Evolutionary conservation across 1,140 invertebrate species (phyloP), one percentile per base, ranked within the genome.

Genomic region (Polyergus mexicanus): DNA sequence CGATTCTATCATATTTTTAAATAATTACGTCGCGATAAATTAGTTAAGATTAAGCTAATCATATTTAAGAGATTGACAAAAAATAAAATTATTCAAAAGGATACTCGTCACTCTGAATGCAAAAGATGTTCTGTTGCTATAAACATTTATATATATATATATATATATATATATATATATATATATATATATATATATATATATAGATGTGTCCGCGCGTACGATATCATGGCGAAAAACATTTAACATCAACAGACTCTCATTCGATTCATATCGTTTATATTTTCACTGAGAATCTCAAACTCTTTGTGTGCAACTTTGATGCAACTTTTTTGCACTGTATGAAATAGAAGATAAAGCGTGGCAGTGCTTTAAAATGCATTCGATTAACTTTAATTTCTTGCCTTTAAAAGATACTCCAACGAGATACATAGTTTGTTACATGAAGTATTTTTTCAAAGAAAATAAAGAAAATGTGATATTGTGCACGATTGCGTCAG

Each of bases 241-340:
- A 65, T 87, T 72, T 71, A 87, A 68, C 75, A 85, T 81, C 80
- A 75, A 62, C 58, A 16, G 60, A 78, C 88, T 85, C 85, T 90
- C 85, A 51, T 60, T 44, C 85, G 85, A 85, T 68, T 51, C 74
- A 10, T 78, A 63, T 75, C 58, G 47, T 16, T 89, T 84, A 62
- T 80, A 35, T 60, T 80, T 44, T 60, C 51, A 41, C 62, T 47
- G 10, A 11, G 35, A 16, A 54, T 51, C 58, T 72, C 41, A 54
- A 76, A 38, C 1, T 71, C 54, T 7, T 51, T 81, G 44, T 11
- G 56, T 72, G 66, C 38, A 83, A 62, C 25, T 81, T 58, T 22
- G 25, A 44, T 38, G 25, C 28, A 71, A 74, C 35, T 38, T 44
- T 72, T 44, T 81, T 4, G 78, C 78, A 72, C 54, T 38, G 35